Conservation (phyloP, 2,113 vertebrate genomes). For the Trichechus manatus region DNA sequence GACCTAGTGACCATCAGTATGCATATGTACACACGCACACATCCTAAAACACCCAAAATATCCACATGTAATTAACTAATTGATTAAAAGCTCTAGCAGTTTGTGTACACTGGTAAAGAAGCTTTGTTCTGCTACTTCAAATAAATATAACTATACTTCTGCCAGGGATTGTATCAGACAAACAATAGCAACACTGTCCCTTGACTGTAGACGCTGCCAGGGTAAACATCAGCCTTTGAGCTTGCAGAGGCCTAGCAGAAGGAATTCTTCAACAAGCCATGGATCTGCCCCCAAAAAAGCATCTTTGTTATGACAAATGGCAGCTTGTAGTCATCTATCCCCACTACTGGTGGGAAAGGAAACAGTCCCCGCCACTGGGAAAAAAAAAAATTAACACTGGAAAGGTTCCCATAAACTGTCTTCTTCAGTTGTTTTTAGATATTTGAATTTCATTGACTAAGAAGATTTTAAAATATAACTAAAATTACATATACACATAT, state of each 20-base stretch:
- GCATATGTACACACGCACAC: neutral
- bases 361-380: neutral
- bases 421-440: neutral
- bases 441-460: neutral
- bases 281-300: slow-evolving; percentile 38
- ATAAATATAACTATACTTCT: slow-evolving; percentile 60
- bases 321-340: slow-evolving; percentile 36
- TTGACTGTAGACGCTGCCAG: neutral
- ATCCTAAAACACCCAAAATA: neutral
- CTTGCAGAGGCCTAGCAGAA: slow-evolving; percentile 53
- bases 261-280: slow-evolving; percentile 35
- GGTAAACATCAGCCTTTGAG: slow-evolving; percentile 9
- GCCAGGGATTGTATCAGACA: slow-evolving; percentile 12
- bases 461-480: slow-evolving; percentile 8
- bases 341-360: neutral
- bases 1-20: neutral
- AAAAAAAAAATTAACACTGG: slow-evolving; percentile 5
- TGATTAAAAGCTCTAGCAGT: slow-evolving; percentile 3
- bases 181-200: slow-evolving; percentile 60
- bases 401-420: neutral
- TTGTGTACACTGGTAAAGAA: slow-evolving; percentile 50
- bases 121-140: slow-evolving; percentile 58
- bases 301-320: slow-evolving; percentile 70
- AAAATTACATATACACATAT: neutral
- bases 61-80: slow-evolving; percentile 1